Conservation (phyloP, 2,797 vertebrate genomes). For the Ptychobarbus kaznakovi region DNA sequence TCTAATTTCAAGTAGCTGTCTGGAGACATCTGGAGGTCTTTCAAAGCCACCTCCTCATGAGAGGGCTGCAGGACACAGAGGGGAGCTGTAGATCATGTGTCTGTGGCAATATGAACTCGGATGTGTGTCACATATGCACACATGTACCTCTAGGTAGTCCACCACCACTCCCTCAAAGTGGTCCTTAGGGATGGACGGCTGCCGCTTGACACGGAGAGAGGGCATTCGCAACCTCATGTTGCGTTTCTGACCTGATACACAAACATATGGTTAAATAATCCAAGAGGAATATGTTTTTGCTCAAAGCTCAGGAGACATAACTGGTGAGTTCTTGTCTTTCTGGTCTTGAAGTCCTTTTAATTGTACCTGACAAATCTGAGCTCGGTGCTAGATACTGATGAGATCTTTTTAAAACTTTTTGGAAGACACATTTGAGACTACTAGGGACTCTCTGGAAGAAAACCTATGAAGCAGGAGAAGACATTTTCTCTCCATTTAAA, state of each 20-base stretch:
- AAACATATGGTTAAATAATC: not conserved
- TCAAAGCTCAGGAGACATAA: not conserved
- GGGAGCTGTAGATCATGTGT: slow-evolving; percentile 36
- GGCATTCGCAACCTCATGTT: slow-evolving; percentile 86
- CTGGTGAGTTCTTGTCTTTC: not conserved
- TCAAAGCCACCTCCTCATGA: slow-evolving; percentile 84
- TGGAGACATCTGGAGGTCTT: slow-evolving; percentile 84
- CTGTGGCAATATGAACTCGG: not conserved
- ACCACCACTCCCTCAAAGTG: slow-evolving; percentile 90
- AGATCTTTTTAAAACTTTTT: not conserved
- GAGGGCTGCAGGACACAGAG: slow-evolving; percentile 73
- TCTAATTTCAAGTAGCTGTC: slow-evolving; percentile 89
- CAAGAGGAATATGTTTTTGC: not conserved
- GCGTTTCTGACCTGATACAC: slow-evolving; percentile 82
- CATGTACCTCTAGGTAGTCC: slow-evolving; percentile 84
- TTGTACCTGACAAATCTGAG: not conserved
- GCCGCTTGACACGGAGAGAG: slow-evolving; percentile 79
- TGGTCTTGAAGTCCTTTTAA: not conserved
- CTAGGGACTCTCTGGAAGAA: not conserved
- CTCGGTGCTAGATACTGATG: not conserved
- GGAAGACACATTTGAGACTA: not conserved
- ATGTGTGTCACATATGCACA: not conserved
- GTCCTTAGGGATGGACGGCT: slow-evolving; percentile 83
- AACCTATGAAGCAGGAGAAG: not conserved
- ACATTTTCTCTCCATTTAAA: not conserved